phyloP scores from a whole-genome alignment of 1,140 invertebrate species.

The Arion vulgaris region DNA sequence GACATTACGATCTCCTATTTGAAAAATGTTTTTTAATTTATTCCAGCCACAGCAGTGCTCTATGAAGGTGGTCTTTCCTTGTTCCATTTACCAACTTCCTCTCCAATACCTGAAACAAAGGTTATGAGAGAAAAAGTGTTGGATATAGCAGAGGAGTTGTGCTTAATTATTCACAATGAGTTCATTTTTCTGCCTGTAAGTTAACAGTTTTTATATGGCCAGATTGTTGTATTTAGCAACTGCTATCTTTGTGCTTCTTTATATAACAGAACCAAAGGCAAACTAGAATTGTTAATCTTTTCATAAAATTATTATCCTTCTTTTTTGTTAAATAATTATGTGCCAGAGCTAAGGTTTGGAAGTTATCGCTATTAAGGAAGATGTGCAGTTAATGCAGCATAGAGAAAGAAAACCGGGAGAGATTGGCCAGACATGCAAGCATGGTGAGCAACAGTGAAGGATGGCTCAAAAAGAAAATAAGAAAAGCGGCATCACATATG shows the following conservation, averaged over 20 bases:
- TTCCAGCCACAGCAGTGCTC: conserved; percentile 21
- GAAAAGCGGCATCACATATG: no score
- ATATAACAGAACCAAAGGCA: background rate
- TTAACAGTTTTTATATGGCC: background rate
- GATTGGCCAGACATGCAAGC: no score
- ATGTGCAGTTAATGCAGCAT: no score
- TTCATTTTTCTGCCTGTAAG: conserved; percentile 35
- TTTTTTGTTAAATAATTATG: no score
- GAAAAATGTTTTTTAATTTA: no score
- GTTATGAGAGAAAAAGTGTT: conserved; percentile 32
- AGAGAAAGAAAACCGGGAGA: no score
- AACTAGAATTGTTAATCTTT: background rate
- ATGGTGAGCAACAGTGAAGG: no score
- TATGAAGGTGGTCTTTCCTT: conserved; percentile 14
- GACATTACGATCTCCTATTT: no score
- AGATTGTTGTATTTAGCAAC: background rate
- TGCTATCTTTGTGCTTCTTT: background rate
- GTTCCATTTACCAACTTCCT: background rate
- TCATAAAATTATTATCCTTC: no score
- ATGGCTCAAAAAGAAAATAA: no score
- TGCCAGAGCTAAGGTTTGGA: no score
- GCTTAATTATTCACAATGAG: conserved; percentile 30
- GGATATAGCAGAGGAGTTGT: conserved; percentile 29
- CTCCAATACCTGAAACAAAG: background rate
- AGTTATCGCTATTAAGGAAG: no score